phyloP scores from a whole-genome alignment of 2,888 invertebrate species.

The Ecliptopera silaceata region DNA sequence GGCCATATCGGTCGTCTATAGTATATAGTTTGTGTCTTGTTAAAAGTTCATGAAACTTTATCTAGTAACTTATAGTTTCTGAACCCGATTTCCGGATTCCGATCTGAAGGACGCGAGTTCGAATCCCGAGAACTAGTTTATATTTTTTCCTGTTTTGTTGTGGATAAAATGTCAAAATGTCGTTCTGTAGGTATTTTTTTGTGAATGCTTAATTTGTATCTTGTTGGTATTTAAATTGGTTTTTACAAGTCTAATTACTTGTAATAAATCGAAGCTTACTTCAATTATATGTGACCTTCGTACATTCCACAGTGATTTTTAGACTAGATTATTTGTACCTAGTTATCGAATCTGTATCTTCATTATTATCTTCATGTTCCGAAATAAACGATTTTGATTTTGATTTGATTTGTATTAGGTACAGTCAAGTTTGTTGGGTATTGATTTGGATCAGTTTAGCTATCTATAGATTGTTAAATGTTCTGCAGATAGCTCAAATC shows the following conservation, averaged over 20 bases:
- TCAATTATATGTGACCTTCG: slow-evolving; percentile 24
- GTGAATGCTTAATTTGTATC: neutral
- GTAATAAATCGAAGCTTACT: slow-evolving; percentile 8
- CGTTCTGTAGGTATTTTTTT: neutral
- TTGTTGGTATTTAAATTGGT: slow-evolving; percentile 12
- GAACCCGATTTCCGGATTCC: neutral
- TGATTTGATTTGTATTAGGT: too few relatives aligned
- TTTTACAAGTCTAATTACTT: slow-evolving; percentile 14
- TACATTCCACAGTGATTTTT: neutral
- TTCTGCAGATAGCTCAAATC: too few relatives aligned
- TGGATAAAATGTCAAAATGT: neutral
- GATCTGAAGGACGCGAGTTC: neutral
- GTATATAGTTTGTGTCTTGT: too few relatives aligned
- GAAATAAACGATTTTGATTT: too few relatives aligned
- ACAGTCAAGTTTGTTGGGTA: too few relatives aligned
- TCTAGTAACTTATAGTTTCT: too few relatives aligned
- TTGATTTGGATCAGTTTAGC: too few relatives aligned
- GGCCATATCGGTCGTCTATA: too few relatives aligned
- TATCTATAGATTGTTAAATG: too few relatives aligned
- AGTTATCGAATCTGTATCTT: neutral
- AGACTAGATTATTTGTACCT: slow-evolving; percentile 7
- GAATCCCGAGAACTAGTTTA: neutral
- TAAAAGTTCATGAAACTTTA: too few relatives aligned
- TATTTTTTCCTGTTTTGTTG: neutral
- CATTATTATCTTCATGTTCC: too few relatives aligned